phyloP scores from a whole-genome alignment of 2,113 vertebrate genomes.

The Antechinus flavipes region DNA sequence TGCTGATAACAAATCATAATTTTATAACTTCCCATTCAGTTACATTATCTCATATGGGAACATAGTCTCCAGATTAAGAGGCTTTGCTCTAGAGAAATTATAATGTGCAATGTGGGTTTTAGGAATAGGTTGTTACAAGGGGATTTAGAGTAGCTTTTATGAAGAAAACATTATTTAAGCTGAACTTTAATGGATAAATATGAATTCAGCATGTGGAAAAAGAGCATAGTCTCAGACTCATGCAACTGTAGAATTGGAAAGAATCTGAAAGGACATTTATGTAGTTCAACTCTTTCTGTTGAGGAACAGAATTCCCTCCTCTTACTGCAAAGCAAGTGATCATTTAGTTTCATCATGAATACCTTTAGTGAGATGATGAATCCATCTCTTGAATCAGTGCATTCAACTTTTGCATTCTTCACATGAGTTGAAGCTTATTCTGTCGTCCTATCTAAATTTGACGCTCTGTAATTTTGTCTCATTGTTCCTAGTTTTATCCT shows the following conservation, averaged over 20 bases:
- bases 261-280: no score
- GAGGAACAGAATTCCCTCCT: no score
- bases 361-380: neutral
- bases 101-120: neutral
- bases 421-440: neutral
- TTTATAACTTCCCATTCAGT: no score
- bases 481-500: neutral
- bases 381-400: neutral
- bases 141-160: neutral
- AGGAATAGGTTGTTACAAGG: neutral
- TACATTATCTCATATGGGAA: no score
- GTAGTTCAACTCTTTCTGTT: no score
- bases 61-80: no score
- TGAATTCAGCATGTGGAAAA: neutral
- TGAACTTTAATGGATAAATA: neutral
- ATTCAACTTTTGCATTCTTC: neutral
- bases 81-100: neutral
- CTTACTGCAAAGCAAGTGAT: no score
- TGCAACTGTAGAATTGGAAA: no score
- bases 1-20: no score
- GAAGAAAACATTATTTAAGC: neutral
- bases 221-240: neutral
- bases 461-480: neutral
- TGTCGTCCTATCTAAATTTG: neutral
- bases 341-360: neutral